Conservation (phyloP, 2,797 vertebrate genomes). For the Urosaurus nigricauda region DNA sequence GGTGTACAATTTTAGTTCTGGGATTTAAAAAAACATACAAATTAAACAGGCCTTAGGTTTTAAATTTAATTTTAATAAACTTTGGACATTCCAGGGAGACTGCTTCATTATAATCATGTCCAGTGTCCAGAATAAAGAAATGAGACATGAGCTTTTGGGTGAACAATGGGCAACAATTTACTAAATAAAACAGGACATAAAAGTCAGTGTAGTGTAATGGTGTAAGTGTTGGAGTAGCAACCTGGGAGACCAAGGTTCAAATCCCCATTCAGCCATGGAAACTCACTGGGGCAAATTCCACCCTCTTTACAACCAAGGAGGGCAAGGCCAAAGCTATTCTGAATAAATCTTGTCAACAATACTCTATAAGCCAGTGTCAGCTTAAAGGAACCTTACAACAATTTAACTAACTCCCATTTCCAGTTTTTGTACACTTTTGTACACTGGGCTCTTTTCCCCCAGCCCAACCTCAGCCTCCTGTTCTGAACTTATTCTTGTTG, state of each 20-base stretch:
- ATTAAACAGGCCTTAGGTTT: constrained; percentile 12
- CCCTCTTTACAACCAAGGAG: too few relatives aligned
- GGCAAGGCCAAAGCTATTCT: too few relatives aligned
- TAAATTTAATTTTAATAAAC: too few relatives aligned
- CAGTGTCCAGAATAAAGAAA: neutral
- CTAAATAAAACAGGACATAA: constrained; percentile 25
- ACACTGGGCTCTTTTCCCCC: neutral
- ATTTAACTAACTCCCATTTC: neutral
- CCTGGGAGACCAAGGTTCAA: too few relatives aligned
- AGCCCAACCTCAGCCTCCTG: neutral
- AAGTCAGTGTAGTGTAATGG: neutral
- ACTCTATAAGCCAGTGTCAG: too few relatives aligned
- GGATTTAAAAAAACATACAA: constrained; percentile 43
- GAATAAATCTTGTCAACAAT: too few relatives aligned
- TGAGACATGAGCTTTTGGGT: neutral
- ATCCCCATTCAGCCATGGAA: too few relatives aligned
- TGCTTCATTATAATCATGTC: constrained; percentile 14
- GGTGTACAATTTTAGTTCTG: constrained; percentile 19
- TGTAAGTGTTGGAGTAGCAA: too few relatives aligned
- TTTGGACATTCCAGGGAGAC: constrained; percentile 45
- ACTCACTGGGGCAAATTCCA: too few relatives aligned
- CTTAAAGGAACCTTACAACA: neutral
- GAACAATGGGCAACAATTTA: constrained; percentile 22
- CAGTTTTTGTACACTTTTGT: neutral
- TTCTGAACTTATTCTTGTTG: too few relatives aligned